Conservation (phyloP, 2,113 vertebrate genomes). For the Xiphophorus maculatus region DNA sequence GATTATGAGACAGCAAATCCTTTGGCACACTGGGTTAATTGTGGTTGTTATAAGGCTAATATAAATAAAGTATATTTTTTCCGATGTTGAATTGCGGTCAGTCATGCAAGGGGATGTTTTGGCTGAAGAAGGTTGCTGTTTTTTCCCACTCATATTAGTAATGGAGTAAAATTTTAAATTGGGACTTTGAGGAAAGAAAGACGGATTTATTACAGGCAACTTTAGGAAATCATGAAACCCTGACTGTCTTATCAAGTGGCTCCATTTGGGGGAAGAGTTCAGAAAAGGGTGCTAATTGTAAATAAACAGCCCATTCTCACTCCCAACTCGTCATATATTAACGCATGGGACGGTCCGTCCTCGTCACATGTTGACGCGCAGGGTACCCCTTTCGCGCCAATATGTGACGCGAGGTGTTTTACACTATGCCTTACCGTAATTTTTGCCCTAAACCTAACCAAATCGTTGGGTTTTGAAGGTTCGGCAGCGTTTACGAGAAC, state of each 20-base stretch:
- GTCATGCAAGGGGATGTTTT: neutral
- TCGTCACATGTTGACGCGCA: no score
- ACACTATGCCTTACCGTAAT: no score
- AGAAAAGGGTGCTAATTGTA: conserved; percentile 1
- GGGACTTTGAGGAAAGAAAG: conserved; percentile 1
- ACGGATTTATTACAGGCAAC: conserved; percentile 11
- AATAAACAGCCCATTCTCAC: no score
- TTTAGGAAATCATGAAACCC: neutral
- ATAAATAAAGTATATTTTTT: neutral
- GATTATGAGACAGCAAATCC: conserved; percentile 9
- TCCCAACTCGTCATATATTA: no score
- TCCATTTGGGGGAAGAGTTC: conserved; percentile 5
- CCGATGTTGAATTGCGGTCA: neutral
- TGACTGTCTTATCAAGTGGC: conserved; percentile 2
- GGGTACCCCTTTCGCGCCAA: no score
- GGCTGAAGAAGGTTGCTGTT: neutral
- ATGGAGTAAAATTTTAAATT: neutral
- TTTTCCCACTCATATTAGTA: neutral
- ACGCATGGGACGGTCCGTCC: no score
- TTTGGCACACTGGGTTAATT: neutral
- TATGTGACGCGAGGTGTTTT: no score
- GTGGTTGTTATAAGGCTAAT: no score
- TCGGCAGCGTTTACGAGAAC: no score
- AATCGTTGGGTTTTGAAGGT: no score
- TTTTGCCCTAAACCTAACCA: no score